These are phyloP conservation scores for Neuroscelio doddi DNA, from an alignment of 2,888 invertebrate species.

Conservation along the genomic window DNA sequence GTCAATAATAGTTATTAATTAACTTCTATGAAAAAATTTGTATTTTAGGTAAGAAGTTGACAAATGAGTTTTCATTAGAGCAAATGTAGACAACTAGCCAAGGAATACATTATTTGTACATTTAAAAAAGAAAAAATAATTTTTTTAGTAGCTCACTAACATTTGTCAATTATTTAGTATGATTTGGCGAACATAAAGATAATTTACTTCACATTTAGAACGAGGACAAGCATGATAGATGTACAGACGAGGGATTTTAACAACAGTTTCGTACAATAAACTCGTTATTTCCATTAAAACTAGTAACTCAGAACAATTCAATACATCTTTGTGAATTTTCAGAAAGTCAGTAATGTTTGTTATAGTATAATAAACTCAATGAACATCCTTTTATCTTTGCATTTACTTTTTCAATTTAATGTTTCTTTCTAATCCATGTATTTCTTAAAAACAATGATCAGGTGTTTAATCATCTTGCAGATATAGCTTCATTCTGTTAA, in stretches of 20 bases:
- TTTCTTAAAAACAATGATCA: too few species aligned
- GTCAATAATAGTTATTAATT: background rate
- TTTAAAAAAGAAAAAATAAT: slow-evolving; percentile 18
- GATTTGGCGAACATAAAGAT: too few species aligned
- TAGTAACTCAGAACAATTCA: slow-evolving; percentile 1
- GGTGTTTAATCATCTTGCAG: too few species aligned
- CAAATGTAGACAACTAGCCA: slow-evolving; percentile 33
- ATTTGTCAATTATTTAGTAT: slow-evolving; percentile 13
- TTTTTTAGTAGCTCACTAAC: slow-evolving; percentile 20
- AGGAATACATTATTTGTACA: slow-evolving; percentile 24
- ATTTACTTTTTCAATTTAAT: too few species aligned
- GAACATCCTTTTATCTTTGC: too few species aligned
- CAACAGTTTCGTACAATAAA: slow-evolving; percentile 12
- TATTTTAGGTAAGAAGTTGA: too few species aligned
- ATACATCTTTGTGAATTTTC: background rate
- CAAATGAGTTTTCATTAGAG: slow-evolving; percentile 14
- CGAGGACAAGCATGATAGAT: slow-evolving; percentile 22
- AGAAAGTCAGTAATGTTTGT: background rate
- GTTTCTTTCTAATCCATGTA: too few species aligned
- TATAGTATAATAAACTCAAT: background rate
- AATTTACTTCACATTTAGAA: slow-evolving; percentile 25
- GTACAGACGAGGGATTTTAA: slow-evolving; percentile 15
- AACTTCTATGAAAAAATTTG: too few species aligned
- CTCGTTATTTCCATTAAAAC: slow-evolving; percentile 9
- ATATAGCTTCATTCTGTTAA: too few species aligned